Percentiles rank a stretch among this genome's conserved stretches.
Conservation (phyloP, 1,140 invertebrate species). For the Papilio helenus region DNA sequence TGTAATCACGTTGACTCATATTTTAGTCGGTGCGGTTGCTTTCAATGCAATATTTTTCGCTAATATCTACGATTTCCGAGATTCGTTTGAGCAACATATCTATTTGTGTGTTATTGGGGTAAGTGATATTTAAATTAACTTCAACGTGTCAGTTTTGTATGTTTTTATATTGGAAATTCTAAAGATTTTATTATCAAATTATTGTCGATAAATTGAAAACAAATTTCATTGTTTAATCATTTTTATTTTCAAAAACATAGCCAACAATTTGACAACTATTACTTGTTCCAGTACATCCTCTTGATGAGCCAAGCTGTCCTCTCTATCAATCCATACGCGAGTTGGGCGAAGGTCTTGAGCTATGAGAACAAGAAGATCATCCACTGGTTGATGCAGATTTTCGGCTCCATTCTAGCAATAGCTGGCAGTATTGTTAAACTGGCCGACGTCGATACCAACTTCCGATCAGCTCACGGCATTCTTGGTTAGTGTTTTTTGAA, state of each 20-base stretch:
- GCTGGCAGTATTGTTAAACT: conserved; percentile 42
- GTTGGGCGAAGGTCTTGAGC: conserved; percentile 43
- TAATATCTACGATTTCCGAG: conserved; percentile 30
- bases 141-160: background rate
- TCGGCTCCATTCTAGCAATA: conserved; percentile 44
- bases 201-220: too few species aligned
- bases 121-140: conserved; percentile 32
- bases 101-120: conserved; percentile 48
- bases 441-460: conserved; percentile 11
- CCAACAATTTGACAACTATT: background rate
- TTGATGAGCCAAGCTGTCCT: conserved; percentile 45
- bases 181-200: too few species aligned
- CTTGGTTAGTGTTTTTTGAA: conserved; percentile 39
- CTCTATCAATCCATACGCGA: conserved; percentile 40
- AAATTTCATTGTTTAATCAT: too few species aligned
- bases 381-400: conserved; percentile 45
- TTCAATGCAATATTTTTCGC: conserved; percentile 46
- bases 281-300: conserved; percentile 47
- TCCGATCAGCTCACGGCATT: conserved; percentile 43
- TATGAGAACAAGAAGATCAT: conserved; percentile 42
- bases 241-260: too few species aligned
- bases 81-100: conserved; percentile 42
- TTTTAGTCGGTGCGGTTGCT: conserved; percentile 46
- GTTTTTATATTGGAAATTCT: too few species aligned
- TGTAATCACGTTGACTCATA: conserved; percentile 43